phyloP scores from a whole-genome alignment of 2,888 invertebrate genomes.

The Hirudinaria manillensis region DNA sequence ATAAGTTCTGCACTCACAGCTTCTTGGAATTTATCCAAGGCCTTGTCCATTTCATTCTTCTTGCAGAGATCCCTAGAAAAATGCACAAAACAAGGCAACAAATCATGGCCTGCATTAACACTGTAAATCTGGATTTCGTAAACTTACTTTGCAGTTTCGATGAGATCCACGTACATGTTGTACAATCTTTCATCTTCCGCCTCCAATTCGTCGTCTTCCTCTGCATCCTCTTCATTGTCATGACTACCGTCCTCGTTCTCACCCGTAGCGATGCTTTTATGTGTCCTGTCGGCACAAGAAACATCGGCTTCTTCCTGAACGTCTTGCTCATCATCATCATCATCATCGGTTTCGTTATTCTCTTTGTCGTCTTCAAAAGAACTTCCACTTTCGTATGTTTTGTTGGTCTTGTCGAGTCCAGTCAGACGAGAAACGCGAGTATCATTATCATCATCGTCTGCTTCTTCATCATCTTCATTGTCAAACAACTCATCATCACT shows the following conservation, averaged over 20 bases:
- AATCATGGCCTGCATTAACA: too few species aligned
- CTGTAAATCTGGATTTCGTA: background rate
- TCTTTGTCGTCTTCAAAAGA: background rate
- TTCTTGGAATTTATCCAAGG: too few species aligned
- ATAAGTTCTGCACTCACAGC: too few species aligned
- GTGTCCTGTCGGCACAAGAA: too few species aligned
- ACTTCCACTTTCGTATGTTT: background rate
- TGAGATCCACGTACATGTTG: background rate
- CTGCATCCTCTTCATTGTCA: background rate
- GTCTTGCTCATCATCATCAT: background rate
- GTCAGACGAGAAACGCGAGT: background rate
- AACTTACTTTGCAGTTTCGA: background rate
- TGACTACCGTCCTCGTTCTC: too few species aligned
- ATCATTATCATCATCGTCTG: background rate
- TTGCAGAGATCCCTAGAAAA: too few species aligned
- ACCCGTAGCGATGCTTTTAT: too few species aligned
- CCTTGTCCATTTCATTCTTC: too few species aligned
- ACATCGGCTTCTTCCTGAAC: background rate
- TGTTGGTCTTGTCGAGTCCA: too few species aligned
- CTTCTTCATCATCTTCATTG: background rate
- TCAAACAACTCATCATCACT: background rate
- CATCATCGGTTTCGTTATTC: background rate
- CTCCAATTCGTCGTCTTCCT: background rate
- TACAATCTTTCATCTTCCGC: background rate
- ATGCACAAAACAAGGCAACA: too few species aligned